Evolutionary conservation across 2,888 invertebrate genomes (phyloP), one percentile per base, ranked within the genome.

Genomic region (Eupithecia insigniata): DNA sequence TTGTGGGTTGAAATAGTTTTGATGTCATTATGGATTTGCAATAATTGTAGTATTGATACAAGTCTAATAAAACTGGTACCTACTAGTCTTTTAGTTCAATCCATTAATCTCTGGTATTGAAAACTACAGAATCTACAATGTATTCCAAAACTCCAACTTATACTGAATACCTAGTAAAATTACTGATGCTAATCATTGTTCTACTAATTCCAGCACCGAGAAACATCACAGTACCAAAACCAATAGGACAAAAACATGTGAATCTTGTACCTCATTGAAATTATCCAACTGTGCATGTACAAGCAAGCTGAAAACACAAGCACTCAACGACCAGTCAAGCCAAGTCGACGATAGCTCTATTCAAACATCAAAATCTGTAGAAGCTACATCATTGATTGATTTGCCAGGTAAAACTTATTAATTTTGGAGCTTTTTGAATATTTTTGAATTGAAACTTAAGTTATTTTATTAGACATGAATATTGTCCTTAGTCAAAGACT

Each of bases 341-440:
- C 77, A 82, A 77, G 76, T 74, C 39, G 85, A 84, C 69, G 75
- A 78, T 30, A 81, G 74, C 67, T 73, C 79, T 65, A 72, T 82
- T 43, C 87, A 87, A 26, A 87, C 71, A 70, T 89, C 22, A 2
- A 51, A 51, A 10, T 51, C 89, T 36, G 86, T 91, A 60, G 93
- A 93, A 83, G 83, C 93, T 43, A 94, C 94, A 72, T 81, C 89
- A 22, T 84, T 93, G 75, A 85, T 87, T 66, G 92, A 93, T 83
- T 84, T 94, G 79, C 93, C 94, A 80, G 94, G 94, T 92, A 34
- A 4, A 55, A 26, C n/a, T n/a, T n/a, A n/a, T n/a, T n/a, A n/a
- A n/a, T n/a, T n/a, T n/a, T n/a, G n/a, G n/a, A n/a, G n/a, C n/a
- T n/a, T n/a, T n/a, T n/a, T n/a, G n/a, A n/a, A n/a, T n/a, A n/a